Base-by-base conservation (phyloP, 2,888 invertebrate species). In the Nymphalis urticae region DNA sequence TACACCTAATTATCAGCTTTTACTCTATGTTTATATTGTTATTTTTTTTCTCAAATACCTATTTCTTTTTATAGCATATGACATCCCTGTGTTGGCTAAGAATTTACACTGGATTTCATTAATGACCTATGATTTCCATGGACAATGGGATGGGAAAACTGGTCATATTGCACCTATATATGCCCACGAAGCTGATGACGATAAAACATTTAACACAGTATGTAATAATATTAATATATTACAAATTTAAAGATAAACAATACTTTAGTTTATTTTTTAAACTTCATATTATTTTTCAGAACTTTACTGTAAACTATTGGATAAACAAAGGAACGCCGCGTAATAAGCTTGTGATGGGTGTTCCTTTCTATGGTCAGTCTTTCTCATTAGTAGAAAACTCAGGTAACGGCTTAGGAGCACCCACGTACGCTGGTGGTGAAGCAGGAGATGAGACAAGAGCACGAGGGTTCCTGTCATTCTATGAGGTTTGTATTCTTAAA, bases 141-240 rank as follows among this genome's bases (percentile, higher is more conserved):
- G 97, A 0, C 97, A 97, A 80, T 97, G 97, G 97, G 97, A 97
- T 80, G 97, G 97, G 84, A 95, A 95, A 75, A 98, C 97, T 0
- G 98, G 97, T 0, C 98, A 98, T 81, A 95, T 97, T 4, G 96
- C 98, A 0, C 98, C 97, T 2, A 96, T 98, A 95, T 97, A 97
- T 75, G 92, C 92, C 2, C 95, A 96, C 80, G 96, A 96, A 0
- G 95, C 95, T 42, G 96, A 96, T 81, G 94, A 94, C 71, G 96
- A 96, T 75, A 93, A 93, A 62, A 95, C 95, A 10, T 96, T 97
- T 82, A 98, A 97, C 87, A 95, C 96, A 24, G 95, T 95, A 36
- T 56, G n/a, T 16, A 56, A 8, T n/a, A 1, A 16, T 9, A n/a
- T 19, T 8, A 32, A 7, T 56, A 24, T 54, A 6, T 7, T 7